phyloP scores from a whole-genome alignment of 2,888 invertebrate genomes.

The Anthophora plumipes region DNA sequence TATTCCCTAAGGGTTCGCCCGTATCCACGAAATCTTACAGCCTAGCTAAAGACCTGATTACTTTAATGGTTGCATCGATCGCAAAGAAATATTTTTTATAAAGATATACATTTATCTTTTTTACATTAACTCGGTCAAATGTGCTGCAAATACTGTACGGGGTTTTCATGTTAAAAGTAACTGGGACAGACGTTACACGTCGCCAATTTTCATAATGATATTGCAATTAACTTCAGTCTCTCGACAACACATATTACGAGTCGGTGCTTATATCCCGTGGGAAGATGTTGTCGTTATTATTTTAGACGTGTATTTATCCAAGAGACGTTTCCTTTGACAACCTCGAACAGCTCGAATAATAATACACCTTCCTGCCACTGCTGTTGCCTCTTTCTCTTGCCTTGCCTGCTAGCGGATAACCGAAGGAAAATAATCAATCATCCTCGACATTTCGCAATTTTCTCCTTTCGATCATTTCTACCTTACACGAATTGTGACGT shows the following conservation, averaged over 20 bases:
- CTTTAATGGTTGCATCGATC: slow-evolving; percentile 45
- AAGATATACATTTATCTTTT: slow-evolving; percentile 19
- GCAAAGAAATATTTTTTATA: slow-evolving; percentile 20
- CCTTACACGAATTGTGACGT: slow-evolving; percentile 5
- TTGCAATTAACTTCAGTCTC: slow-evolving; percentile 57
- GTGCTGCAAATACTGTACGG: slow-evolving; percentile 14
- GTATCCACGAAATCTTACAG: neutral
- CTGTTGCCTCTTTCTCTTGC: neutral
- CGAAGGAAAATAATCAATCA: slow-evolving; percentile 70
- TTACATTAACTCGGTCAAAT: slow-evolving; percentile 27
- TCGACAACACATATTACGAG: slow-evolving; percentile 36
- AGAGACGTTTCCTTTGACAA: slow-evolving; percentile 42
- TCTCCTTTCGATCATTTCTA: slow-evolving; percentile 61
- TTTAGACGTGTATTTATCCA: slow-evolving; percentile 39
- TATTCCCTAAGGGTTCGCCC: slow-evolving; percentile 20
- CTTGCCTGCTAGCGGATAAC: slow-evolving; percentile 26
- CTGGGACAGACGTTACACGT: slow-evolving; percentile 52
- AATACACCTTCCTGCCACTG: slow-evolving; percentile 25
- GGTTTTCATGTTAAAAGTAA: slow-evolving; percentile 42
- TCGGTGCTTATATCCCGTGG: slow-evolving; percentile 6
- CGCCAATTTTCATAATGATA: slow-evolving; percentile 62
- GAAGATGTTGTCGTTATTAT: slow-evolving; percentile 41
- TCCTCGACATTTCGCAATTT: slow-evolving; percentile 66
- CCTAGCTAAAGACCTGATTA: slow-evolving; percentile 30
- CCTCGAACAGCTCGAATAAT: slow-evolving; percentile 44